These are phyloP conservation scores for Eupithecia insigniata DNA, from an alignment of 2,888 invertebrate species.

Conservation along the genomic window DNA sequence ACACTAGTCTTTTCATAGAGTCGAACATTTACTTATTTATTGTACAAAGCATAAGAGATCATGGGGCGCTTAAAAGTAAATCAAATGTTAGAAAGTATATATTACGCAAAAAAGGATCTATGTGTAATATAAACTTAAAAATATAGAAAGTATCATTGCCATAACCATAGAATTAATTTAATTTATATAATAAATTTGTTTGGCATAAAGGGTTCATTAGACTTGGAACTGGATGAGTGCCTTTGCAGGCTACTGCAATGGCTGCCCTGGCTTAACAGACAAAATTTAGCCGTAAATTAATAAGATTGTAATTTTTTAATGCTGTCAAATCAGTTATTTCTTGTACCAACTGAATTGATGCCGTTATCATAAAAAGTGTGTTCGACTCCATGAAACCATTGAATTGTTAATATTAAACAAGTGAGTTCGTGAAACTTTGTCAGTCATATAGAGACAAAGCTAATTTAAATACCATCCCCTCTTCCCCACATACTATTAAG, in stretches of 20 bases:
- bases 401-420: constrained; percentile 26
- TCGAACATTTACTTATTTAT: constrained; percentile 21
- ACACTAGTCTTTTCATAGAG: constrained; percentile 48
- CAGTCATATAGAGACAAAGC: constrained; percentile 13
- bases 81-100: no score
- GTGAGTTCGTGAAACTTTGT: constrained; percentile 20
- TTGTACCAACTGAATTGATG: not conserved
- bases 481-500: not conserved
- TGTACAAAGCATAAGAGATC: not conserved
- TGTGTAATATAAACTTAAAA: no score
- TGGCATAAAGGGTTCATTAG: no score
- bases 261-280: no score
- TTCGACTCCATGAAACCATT: constrained; percentile 18
- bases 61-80: not conserved
- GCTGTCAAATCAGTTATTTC: not conserved
- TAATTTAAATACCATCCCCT: not conserved
- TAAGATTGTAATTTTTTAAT: no score
- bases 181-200: no score
- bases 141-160: no score
- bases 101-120: no score
- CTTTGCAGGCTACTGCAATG: no score
- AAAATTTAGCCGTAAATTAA: no score
- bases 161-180: no score
- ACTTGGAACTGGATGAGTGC: no score
- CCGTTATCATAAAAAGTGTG: not conserved